Percentiles rank a stretch among this genome's conserved stretches.
These are phyloP conservation scores for Tortricodes alternella DNA, from an alignment of 2,888 invertebrate genomes.

Conservation along the genomic window DNA sequence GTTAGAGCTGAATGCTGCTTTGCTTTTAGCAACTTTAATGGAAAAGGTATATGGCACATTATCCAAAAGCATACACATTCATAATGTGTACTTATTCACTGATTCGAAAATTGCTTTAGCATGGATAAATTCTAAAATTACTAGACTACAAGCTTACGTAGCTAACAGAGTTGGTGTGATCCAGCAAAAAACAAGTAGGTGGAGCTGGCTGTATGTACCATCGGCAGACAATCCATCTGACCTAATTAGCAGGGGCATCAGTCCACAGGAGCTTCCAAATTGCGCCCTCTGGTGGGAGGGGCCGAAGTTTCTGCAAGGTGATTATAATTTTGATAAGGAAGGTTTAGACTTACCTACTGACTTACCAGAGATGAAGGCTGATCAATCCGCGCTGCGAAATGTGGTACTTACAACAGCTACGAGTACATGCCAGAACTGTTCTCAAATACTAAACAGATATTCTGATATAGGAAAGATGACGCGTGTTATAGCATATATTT, in stretches of 20 bases:
- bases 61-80: background rate
- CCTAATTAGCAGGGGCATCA: conserved; percentile 22
- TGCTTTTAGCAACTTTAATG: conserved; percentile 28
- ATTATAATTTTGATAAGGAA: conserved; percentile 1
- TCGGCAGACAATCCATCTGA: conserved; percentile 31
- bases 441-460: conserved; percentile 15
- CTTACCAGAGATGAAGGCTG: conserved; percentile 17
- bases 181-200: conserved; percentile 13
- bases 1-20: conserved; percentile 32
- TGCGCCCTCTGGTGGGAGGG: conserved; percentile 24
- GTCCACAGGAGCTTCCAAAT: conserved; percentile 6
- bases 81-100: conserved; percentile 14
- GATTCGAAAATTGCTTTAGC: conserved; percentile 32
- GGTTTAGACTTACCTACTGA: background rate
- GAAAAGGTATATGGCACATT: conserved; percentile 9
- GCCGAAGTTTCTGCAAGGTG: conserved; percentile 4
- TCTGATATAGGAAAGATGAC: conserved; percentile 34
- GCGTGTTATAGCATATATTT: conserved; percentile 29
- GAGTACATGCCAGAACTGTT: background rate
- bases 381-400: background rate
- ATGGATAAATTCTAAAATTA: conserved; percentile 27
- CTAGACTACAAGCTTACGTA: conserved; percentile 29
- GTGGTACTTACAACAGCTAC: too few species aligned
- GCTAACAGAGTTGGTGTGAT: conserved; percentile 32
- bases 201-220: conserved; percentile 28